phyloP scores from a whole-genome alignment of 2,797 vertebrate genomes.

The Chelon auratus region DNA sequence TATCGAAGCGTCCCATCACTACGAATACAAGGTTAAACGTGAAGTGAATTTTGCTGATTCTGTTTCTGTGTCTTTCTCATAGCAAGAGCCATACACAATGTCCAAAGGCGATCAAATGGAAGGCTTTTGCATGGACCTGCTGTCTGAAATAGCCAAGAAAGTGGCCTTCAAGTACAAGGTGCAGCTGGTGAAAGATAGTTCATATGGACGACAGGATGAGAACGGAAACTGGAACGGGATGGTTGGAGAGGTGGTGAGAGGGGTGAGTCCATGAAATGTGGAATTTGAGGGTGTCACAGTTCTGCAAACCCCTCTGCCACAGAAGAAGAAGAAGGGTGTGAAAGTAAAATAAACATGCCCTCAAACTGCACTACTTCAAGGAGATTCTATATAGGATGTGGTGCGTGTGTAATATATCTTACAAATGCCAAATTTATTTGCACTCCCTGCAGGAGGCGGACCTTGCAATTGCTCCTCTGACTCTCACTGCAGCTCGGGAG shows the following conservation, averaged over 20 bases:
- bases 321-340: not conserved
- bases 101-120: constrained; percentile 84
- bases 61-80: not conserved
- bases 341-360: not conserved
- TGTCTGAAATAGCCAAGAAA: constrained; percentile 85
- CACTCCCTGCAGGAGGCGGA: constrained; percentile 86
- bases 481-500: constrained; percentile 88
- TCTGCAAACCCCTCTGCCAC: constrained; percentile 4
- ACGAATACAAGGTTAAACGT: constrained; percentile 1
- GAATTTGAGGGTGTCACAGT: constrained; percentile 14
- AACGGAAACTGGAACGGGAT: constrained; percentile 90
- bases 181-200: constrained; percentile 86
- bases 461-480: constrained; percentile 89
- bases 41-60: not conserved
- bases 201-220: constrained; percentile 84
- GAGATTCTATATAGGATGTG: not conserved
- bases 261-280: constrained; percentile 77
- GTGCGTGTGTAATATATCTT: not conserved
- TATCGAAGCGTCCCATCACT: not conserved
- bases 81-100: constrained; percentile 91
- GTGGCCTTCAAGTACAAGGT: constrained; percentile 89
- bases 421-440: constrained; percentile 2
- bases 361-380: not conserved
- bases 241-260: constrained; percentile 89
- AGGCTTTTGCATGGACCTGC: constrained; percentile 91